phyloP scores from a whole-genome alignment of 2,888 invertebrate genomes.

The Meiosimyza decipiens region DNA sequence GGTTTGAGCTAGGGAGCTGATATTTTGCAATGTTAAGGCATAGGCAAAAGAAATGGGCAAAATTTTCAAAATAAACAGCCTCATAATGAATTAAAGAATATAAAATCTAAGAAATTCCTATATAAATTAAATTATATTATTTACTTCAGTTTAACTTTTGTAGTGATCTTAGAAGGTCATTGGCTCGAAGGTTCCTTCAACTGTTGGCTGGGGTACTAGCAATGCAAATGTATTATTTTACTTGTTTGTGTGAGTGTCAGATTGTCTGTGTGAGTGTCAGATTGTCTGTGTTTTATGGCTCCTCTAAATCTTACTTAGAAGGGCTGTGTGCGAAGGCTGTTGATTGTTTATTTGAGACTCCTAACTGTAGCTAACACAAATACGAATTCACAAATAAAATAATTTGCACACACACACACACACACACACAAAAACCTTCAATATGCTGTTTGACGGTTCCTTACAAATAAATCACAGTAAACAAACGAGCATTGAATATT shows the following conservation, averaged over 20 bases:
- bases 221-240: background rate
- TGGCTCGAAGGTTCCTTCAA: no score
- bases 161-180: no score
- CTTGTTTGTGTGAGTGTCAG: background rate
- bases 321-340: background rate
- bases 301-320: background rate
- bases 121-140: no score
- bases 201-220: no score
- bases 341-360: conserved; percentile 10
- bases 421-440: background rate
- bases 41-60: no score
- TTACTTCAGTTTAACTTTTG: no score
- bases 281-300: background rate
- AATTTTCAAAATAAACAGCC: no score
- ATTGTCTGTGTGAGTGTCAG: background rate
- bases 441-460: background rate
- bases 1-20: no score
- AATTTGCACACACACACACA: background rate
- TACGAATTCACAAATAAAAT: background rate
- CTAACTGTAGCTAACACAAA: conserved; percentile 2
- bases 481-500: background rate
- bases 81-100: no score
- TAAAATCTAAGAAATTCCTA: no score
- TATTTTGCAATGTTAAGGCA: no score
- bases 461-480: conserved; percentile 15